Base-by-base conservation (phyloP, 1,140 invertebrate species). In the Matsumurasca onukii region DNA sequence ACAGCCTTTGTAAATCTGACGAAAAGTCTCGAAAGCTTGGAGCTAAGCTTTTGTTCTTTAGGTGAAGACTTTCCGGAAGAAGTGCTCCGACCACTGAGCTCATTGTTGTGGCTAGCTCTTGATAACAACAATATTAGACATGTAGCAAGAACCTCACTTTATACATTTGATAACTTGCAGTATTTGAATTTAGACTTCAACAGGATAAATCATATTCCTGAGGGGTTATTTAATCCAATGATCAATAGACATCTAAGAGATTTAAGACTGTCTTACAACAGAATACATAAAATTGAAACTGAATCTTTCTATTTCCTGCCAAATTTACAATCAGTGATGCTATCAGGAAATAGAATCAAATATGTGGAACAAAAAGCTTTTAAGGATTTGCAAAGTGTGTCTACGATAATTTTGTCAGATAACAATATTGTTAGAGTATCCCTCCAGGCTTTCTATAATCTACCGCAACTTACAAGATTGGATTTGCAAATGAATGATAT, bases 121-220 rank as follows among this genome's bases (percentile, higher is more conserved):
- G 93, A 97, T 77, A 93, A 94, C 78, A 97, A 96, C 74, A 91
- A 93, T 75, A 86, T 95, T 69, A 86, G 89, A 73, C 84, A 82
- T 0, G 81, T 94, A 0, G 85, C 87, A n/a, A 80, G 86, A 27
- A 79, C 80, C 0, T 78, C 83, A 0, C 81, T 88, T 12, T 86
- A 88, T 30, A 85, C 86, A 0, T 87, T 91, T 75, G 82, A 85
- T 2, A 86, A 89, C 73, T 76, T 96, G 13, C 87, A 89, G 71
- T 95, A 95, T 77, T 81, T 95, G 25, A 95, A 95, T 80, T 78
- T 97, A 71, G 92, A 94, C 75, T 93, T 91, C 34, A 96, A 96
- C 79, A 84, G 89, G 62, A 80, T 95, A 78, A 76, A 82, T 76
- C 74, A 85, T 83, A 70, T 86, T 9, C 86, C 89, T 0, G 76